Evolutionary conservation across 2,888 invertebrate species (phyloP).

Genomic region (Drosophila dives): DNA sequence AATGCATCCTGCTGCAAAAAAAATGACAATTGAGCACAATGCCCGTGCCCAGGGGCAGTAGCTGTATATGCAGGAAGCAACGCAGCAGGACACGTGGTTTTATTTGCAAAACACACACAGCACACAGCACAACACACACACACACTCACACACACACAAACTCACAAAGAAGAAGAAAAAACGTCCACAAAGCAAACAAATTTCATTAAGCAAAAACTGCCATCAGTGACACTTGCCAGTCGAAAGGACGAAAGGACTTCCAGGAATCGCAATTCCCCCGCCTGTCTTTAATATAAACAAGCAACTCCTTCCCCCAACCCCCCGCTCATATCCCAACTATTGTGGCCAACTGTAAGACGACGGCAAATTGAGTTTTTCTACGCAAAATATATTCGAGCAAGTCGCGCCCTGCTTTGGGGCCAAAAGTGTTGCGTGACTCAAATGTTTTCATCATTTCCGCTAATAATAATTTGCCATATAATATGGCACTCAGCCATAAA

Average conservation of each 20-base stretch:
- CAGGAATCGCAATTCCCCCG: constrained; percentile 16
- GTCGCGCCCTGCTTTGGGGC: constrained; percentile 23
- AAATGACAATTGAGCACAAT: constrained; percentile 22
- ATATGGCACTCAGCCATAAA: constrained; percentile 64
- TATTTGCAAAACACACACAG: constrained; percentile 21
- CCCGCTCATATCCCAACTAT: not conserved
- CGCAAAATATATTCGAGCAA: constrained; percentile 53
- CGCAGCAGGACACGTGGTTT: constrained; percentile 69
- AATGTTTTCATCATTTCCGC: constrained; percentile 79
- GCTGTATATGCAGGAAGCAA: constrained; percentile 45
- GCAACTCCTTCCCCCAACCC: not conserved
- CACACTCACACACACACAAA: constrained; percentile 8
- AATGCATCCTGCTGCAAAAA: constrained; percentile 46
- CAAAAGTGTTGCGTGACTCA: constrained; percentile 76
- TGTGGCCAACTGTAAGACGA: constrained; percentile 8
- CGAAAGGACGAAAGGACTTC: constrained; percentile 34
- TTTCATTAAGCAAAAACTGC: constrained; percentile 57
- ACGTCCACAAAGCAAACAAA: constrained; percentile 44
- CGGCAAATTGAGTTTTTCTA: constrained; percentile 76
- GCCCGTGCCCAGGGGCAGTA: constrained; percentile 22
- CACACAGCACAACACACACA: constrained; percentile 1
- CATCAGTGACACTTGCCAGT: constrained; percentile 53
- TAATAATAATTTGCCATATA: constrained; percentile 67
- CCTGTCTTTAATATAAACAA: not conserved
- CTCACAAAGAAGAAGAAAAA: constrained; percentile 3